These are phyloP conservation scores for Maccullochella peelii DNA, from an alignment of 2,113 vertebrate genomes.

Conservation along the genomic window DNA sequence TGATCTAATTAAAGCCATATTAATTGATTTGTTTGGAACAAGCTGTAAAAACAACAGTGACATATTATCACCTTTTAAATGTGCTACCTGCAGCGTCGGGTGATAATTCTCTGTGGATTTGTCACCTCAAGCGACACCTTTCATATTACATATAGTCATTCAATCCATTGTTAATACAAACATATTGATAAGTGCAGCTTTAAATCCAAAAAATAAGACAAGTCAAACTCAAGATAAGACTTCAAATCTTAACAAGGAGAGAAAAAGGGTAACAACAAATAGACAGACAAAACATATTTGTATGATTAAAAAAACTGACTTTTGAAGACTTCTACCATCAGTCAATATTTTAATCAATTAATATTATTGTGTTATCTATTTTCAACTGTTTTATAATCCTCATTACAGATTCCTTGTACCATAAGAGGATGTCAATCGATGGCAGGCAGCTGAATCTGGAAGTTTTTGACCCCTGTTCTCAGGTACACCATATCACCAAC, in stretches of 20 bases:
- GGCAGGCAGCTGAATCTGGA: slow-evolving; percentile 85
- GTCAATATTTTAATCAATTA: not conserved
- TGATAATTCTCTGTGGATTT: too few relatives aligned
- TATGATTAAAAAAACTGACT: not conserved
- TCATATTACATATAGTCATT: not conserved
- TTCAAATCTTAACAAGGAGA: too few relatives aligned
- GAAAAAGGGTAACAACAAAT: too few relatives aligned
- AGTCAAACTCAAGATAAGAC: too few relatives aligned
- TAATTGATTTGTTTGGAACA: not conserved
- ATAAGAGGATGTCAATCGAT: slow-evolving; percentile 84
- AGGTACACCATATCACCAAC: slow-evolving; percentile 63
- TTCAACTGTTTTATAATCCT: slow-evolving; percentile 7
- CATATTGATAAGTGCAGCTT: not conserved
- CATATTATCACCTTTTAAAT: not conserved
- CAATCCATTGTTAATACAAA: not conserved
- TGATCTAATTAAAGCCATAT: not conserved
- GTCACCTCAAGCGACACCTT: too few relatives aligned
- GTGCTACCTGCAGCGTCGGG: not conserved
- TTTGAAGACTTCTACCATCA: not conserved
- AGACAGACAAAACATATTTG: too few relatives aligned
- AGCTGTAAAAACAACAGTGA: not conserved
- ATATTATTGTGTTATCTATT: not conserved
- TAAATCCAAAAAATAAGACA: too few relatives aligned
- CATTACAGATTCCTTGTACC: slow-evolving; percentile 82
- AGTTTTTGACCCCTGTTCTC: slow-evolving; percentile 85